Conservation (phyloP, 2,797 vertebrate genomes). For the Ctenopoma kingsleyae region DNA sequence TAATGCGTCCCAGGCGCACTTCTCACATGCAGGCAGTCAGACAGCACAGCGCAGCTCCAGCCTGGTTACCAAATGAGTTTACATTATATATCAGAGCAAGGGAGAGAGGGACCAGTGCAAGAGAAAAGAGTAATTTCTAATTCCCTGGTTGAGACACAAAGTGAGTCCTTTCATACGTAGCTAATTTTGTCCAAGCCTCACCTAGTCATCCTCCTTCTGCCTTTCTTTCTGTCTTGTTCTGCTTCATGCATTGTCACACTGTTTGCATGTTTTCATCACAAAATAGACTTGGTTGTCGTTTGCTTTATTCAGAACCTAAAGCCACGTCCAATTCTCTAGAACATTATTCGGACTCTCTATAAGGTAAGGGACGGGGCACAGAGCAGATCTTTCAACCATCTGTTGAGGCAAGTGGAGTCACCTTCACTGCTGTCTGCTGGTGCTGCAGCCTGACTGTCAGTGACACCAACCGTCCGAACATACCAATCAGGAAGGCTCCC, state of each 20-base stretch:
- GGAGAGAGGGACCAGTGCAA: slow-evolving; percentile 38
- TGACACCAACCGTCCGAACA: too few relatives aligned
- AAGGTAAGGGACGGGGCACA: too few relatives aligned
- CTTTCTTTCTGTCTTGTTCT: slow-evolving; percentile 23
- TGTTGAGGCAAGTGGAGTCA: too few relatives aligned
- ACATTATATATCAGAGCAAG: slow-evolving; percentile 85
- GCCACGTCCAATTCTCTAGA: slow-evolving; percentile 3
- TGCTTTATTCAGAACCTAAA: neutral
- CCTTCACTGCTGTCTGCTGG: too few relatives aligned
- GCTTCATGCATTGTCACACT: slow-evolving; percentile 14
- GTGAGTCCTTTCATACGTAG: slow-evolving; percentile 78
- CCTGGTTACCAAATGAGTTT: slow-evolving; percentile 86
- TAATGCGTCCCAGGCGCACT: slow-evolving; percentile 90
- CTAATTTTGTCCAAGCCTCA: slow-evolving; percentile 62
- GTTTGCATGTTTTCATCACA: neutral
- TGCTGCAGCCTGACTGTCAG: too few relatives aligned
- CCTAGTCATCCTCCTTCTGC: slow-evolving; percentile 12
- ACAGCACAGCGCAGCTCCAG: slow-evolving; percentile 80
- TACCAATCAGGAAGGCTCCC: too few relatives aligned
- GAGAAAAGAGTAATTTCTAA: slow-evolving; percentile 83
- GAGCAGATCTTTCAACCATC: too few relatives aligned
- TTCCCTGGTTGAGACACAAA: slow-evolving; percentile 76
- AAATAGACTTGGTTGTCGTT: neutral
- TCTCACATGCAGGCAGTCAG: slow-evolving; percentile 88
- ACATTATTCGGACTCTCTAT: slow-evolving; percentile 11